phyloP scores from a whole-genome alignment of 2,888 invertebrate genomes.

The Pheosia gnoma region DNA sequence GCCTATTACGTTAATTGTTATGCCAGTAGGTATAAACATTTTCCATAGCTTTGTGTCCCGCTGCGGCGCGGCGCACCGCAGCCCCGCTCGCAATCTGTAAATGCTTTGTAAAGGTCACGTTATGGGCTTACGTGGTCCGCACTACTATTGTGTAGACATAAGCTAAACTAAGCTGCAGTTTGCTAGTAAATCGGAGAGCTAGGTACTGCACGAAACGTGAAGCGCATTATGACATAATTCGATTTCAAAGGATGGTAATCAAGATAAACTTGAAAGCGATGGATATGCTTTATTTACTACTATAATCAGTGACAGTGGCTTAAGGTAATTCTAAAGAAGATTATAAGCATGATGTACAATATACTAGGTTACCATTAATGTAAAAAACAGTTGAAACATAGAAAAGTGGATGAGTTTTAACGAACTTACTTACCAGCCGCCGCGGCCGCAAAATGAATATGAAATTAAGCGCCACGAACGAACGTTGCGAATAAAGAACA shows the following conservation, averaged over 20 bases:
- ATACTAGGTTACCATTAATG: neutral
- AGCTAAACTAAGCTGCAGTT: constrained; percentile 37
- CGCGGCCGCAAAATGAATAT: constrained; percentile 29
- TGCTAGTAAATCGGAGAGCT: constrained; percentile 20
- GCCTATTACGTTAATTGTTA: constrained; percentile 65
- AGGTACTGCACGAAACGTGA: constrained; percentile 9
- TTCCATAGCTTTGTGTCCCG: constrained; percentile 56
- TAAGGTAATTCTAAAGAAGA: too few relatives aligned
- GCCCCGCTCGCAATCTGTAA: constrained; percentile 61
- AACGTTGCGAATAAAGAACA: constrained; percentile 23
- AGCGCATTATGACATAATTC: constrained; percentile 6
- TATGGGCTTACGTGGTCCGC: constrained; percentile 51
- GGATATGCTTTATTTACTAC: too few relatives aligned
- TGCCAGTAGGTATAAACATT: constrained; percentile 48
- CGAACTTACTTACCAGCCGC: constrained; percentile 18
- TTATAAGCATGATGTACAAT: too few relatives aligned
- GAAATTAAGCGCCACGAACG: constrained; percentile 23
- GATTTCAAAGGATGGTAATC: neutral
- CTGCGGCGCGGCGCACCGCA: constrained; percentile 51
- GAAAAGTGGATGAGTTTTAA: neutral
- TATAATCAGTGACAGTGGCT: too few relatives aligned
- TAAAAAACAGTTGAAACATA: constrained; percentile 8
- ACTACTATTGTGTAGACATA: constrained; percentile 41
- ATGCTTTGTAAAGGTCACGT: constrained; percentile 62
- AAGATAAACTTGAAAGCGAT: too few relatives aligned